Evolutionary conservation across 2,113 vertebrate genomes (phyloP).

Genomic region (Oceanodroma tethys): DNA sequence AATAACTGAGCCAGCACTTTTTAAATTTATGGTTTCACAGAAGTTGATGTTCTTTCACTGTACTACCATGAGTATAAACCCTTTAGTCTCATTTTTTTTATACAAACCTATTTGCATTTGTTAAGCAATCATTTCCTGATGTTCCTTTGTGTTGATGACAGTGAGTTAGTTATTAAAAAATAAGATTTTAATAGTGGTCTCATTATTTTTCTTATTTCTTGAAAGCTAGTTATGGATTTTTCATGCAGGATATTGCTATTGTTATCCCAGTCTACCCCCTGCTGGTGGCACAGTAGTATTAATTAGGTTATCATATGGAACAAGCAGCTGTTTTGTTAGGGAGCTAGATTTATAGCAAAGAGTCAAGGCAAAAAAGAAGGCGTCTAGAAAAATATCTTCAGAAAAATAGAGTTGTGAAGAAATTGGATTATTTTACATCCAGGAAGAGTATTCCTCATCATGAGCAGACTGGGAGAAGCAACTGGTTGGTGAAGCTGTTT

Average conservation of each 20-base stretch:
- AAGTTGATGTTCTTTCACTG: not conserved
- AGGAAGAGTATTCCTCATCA: not conserved
- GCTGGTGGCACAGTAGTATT: not conserved
- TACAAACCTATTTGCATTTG: not conserved
- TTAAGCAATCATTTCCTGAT: not conserved
- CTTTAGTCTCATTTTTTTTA: not conserved
- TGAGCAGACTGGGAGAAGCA: not conserved
- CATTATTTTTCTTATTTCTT: not conserved
- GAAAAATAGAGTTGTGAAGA: not conserved
- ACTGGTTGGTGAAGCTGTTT: not conserved
- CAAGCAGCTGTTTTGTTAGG: not conserved
- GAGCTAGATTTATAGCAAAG: not conserved
- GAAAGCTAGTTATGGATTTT: not conserved
- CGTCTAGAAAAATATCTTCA: not conserved
- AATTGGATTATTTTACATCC: not conserved
- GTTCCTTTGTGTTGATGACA: not conserved
- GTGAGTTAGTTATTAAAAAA: not conserved
- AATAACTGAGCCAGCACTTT: not conserved
- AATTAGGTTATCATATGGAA: not conserved
- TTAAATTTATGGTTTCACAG: not conserved
- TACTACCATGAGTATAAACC: not conserved
- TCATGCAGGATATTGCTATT: not conserved
- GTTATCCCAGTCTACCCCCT: slow-evolving; percentile 22
- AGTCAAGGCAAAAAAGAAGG: not conserved
- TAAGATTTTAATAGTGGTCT: not conserved